These are phyloP conservation scores for Agrenia bidenticulata DNA, from an alignment of 2,888 invertebrate species.

Conservation along the genomic window DNA sequence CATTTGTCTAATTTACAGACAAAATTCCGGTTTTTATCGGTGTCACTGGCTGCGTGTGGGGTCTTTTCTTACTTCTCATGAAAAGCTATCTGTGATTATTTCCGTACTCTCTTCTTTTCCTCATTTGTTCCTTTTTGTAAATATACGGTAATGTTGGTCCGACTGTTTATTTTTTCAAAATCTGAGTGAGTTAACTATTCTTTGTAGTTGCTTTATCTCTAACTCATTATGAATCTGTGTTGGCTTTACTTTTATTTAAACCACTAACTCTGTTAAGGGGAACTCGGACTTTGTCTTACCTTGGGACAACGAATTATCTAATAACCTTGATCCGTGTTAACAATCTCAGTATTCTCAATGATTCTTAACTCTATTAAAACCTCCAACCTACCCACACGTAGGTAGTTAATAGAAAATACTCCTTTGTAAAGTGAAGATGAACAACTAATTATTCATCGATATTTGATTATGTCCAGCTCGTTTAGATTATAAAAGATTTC, in stretches of 20 bases:
- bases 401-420: too few relatives aligned
- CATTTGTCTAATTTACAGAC: slow-evolving; percentile 55
- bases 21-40: slow-evolving; percentile 79
- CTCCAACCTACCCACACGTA: too few relatives aligned
- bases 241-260: too few relatives aligned
- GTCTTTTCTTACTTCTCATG: slow-evolving; percentile 72
- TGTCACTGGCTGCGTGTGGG: slow-evolving; percentile 86
- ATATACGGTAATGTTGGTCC: slow-evolving; percentile 24
- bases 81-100: slow-evolving; percentile 62
- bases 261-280: too few relatives aligned
- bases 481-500: not conserved
- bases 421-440: not conserved
- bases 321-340: too few relatives aligned
- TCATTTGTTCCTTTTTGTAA: slow-evolving; percentile 30
- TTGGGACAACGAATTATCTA: too few relatives aligned
- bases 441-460: not conserved
- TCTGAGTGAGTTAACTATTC: not conserved
- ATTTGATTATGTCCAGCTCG: too few relatives aligned
- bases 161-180: slow-evolving; percentile 5
- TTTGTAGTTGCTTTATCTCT: not conserved
- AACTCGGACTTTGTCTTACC: too few relatives aligned
- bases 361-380: too few relatives aligned
- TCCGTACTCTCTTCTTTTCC: slow-evolving; percentile 28
- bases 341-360: too few relatives aligned
- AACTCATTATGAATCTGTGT: not conserved